Evolutionary conservation across 2,797 vertebrate genomes (phyloP).

Genomic region (Peromyscus aztecus): DNA sequence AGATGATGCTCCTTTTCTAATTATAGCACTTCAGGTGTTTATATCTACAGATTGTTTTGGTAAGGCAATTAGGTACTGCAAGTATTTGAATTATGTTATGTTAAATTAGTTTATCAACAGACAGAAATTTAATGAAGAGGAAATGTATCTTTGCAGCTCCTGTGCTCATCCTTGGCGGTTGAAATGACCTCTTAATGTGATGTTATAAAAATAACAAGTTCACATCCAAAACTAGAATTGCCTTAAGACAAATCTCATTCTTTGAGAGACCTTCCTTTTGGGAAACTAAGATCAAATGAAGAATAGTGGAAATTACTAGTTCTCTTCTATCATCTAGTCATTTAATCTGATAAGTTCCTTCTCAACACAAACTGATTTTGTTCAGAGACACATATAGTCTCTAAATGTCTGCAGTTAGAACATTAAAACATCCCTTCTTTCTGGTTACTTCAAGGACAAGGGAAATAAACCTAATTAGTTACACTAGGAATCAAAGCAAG

Average conservation of each 20-base stretch:
- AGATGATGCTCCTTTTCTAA: constrained; percentile 65
- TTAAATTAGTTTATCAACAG: constrained; percentile 72
- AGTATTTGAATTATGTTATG: constrained; percentile 64
- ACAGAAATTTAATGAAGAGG: constrained; percentile 70
- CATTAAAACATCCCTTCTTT: not conserved
- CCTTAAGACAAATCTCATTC: constrained; percentile 2
- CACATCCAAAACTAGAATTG: constrained; percentile 58
- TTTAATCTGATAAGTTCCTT: constrained; percentile 25
- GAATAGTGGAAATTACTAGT: not conserved
- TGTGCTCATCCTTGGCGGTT: constrained; percentile 2
- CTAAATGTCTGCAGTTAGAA: not conserved
- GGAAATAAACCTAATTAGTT: constrained; percentile 21
- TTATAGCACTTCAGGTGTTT: constrained; percentile 76
- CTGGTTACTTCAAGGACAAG: not conserved
- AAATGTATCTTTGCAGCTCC: constrained; percentile 52
- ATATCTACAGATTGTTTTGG: constrained; percentile 57
- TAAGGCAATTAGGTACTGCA: constrained; percentile 70
- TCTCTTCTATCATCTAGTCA: constrained; percentile 1
- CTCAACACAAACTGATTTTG: not conserved
- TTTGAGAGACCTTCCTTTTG: constrained; percentile 45
- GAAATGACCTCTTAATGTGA: constrained; percentile 31
- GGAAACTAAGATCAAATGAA: constrained; percentile 50
- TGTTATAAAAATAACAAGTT: constrained; percentile 49
- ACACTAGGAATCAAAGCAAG: not conserved
- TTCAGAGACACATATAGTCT: not conserved